These are phyloP conservation scores for Yponomeuta malinellus DNA, from an alignment of 2,888 invertebrate species.

Conservation along the genomic window DNA sequence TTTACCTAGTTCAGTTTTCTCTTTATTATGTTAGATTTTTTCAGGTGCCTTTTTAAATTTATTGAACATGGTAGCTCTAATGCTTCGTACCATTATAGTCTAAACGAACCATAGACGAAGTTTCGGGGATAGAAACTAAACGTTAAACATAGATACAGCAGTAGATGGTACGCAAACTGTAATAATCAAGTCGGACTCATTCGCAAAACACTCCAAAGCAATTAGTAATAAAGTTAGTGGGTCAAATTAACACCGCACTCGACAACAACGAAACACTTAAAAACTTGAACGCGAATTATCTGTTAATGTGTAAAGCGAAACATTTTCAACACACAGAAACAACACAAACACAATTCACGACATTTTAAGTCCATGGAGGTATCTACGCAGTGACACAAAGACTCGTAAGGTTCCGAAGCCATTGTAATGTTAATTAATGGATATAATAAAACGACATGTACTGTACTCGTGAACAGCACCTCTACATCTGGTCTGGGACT, in stretches of 20 bases:
- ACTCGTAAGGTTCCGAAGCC: background rate
- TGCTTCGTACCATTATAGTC: background rate
- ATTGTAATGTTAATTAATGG: slow-evolving; percentile 9
- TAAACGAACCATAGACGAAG: background rate
- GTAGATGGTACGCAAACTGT: background rate
- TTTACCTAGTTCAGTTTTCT: background rate
- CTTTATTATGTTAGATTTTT: background rate
- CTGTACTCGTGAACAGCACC: background rate
- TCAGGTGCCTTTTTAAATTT: background rate
- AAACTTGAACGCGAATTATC: background rate
- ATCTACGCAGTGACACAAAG: background rate
- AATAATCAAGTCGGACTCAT: background rate
- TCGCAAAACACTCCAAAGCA: slow-evolving; percentile 4
- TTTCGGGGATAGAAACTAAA: background rate
- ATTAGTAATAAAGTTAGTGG: slow-evolving; percentile 9
- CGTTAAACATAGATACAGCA: background rate
- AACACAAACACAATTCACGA: background rate
- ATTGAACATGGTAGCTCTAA: background rate
- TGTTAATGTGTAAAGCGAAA: background rate
- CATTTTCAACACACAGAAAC: background rate
- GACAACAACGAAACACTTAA: slow-evolving; percentile 9
- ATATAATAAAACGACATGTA: slow-evolving; percentile 1
- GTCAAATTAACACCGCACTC: slow-evolving; percentile 10
- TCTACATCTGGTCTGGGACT: background rate
- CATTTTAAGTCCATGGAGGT: background rate